A percentile compares a stretch with the other conserved stretches of the same genome.
phyloP scores from a whole-genome alignment of 1,140 invertebrate species.

The Drosophila leontia region DNA sequence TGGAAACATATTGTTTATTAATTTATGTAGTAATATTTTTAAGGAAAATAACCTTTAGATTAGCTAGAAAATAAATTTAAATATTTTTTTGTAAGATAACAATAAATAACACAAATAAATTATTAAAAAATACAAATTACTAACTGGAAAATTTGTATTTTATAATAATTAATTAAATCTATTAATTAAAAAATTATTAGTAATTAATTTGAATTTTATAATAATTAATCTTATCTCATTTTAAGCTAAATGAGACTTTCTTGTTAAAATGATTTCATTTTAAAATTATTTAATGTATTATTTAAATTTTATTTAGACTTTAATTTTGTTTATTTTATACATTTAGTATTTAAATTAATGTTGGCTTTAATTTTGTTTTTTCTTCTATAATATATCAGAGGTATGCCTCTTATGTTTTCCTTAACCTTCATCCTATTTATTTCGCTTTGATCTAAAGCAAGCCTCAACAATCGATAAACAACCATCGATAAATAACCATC shows the following conservation, averaged over 20 bases:
- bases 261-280: background rate
- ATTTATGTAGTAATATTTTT: background rate
- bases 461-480: slow-evolving; percentile 10
- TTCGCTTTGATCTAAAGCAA: too few species aligned
- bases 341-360: too few species aligned
- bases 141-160: too few species aligned
- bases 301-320: too few species aligned
- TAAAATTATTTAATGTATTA: too few species aligned
- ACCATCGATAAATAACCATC: slow-evolving; percentile 15
- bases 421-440: background rate
- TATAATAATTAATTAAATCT: too few species aligned
- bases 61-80: background rate
- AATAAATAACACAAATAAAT: background rate
- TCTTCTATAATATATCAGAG: background rate
- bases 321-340: too few species aligned
- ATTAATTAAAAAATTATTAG: too few species aligned
- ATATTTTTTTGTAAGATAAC: background rate
- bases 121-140: too few species aligned
- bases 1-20: background rate
- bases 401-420: background rate
- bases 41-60: background rate
- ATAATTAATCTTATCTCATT: too few species aligned
- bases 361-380: background rate
- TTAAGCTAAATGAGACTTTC: background rate
- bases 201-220: too few species aligned